phyloP scores from a whole-genome alignment of 2,113 vertebrate species.

The Callospermophilus lateralis region DNA sequence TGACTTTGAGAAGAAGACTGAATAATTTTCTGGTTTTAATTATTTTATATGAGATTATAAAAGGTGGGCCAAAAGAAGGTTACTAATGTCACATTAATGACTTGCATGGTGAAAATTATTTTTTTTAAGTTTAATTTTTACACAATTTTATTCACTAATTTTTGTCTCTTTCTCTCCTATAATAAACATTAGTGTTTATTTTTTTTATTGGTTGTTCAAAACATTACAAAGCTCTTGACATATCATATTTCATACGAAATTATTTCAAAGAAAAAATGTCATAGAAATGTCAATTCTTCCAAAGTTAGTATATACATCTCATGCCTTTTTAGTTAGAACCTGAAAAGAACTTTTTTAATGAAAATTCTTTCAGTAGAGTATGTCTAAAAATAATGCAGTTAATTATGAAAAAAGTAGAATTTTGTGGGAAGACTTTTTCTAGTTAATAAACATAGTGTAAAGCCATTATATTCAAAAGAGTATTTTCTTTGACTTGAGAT shows the following conservation, averaged over 20 bases:
- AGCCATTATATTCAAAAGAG: background rate
- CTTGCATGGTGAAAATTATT: conserved; percentile 39
- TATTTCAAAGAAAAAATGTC: conserved; percentile 56
- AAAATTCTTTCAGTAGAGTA: conserved; percentile 34
- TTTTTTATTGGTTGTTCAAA: too few species aligned
- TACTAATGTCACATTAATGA: background rate
- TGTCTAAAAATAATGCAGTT: conserved; percentile 16
- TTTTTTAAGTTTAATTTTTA: too few species aligned
- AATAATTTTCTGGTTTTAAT: conserved; percentile 25
- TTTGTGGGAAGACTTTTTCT: background rate
- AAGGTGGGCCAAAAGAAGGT: background rate
- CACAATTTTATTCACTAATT: too few species aligned
- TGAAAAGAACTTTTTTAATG: conserved; percentile 44
- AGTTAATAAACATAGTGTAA: conserved; percentile 16
- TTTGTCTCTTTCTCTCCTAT: too few species aligned
- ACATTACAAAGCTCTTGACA: too few species aligned
- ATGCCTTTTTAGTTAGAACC: background rate
- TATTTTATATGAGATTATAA: background rate
- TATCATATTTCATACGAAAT: too few species aligned
- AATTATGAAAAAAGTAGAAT: conserved; percentile 12
- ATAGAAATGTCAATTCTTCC: conserved; percentile 23
- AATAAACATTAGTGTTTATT: too few species aligned
- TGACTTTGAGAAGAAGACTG: background rate
- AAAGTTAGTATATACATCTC: background rate
- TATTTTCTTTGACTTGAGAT: conserved; percentile 53